A percentile compares a stretch with the other conserved stretches of the same genome.
phyloP scores from a whole-genome alignment of 1,140 invertebrate species.

The Sycophaga agraensis region DNA sequence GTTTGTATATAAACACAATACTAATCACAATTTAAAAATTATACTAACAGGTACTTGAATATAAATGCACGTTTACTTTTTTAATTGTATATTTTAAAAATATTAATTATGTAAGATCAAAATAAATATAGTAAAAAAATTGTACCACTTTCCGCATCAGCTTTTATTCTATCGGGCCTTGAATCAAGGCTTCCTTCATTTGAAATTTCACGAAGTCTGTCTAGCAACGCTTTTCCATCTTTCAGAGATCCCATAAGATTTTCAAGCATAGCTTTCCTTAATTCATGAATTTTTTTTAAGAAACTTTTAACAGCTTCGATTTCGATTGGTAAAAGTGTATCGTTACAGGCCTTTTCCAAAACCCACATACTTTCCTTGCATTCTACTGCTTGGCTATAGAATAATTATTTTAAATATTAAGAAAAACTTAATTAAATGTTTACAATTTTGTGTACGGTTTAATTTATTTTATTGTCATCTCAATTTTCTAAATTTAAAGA shows the following conservation, averaged over 20 bases:
- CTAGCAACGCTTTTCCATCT: conserved; percentile 75
- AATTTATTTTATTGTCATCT: neutral
- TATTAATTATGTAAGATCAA: too few species aligned
- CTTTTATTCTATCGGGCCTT: conserved; percentile 69
- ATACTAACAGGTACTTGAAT: too few species aligned
- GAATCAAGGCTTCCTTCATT: conserved; percentile 72
- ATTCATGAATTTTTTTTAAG: conserved; percentile 65
- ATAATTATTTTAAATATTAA: neutral
- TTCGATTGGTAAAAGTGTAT: conserved; percentile 67
- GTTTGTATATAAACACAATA: too few species aligned
- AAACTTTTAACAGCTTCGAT: conserved; percentile 68
- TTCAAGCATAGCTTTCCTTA: conserved; percentile 71
- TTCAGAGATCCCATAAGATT: conserved; percentile 75
- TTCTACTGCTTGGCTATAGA: conserved; percentile 65
- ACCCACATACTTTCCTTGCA: conserved; percentile 71
- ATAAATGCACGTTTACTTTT: too few species aligned
- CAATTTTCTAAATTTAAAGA: neutral
- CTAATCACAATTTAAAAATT: too few species aligned
- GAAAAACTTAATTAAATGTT: neutral
- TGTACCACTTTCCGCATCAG: conserved; percentile 64
- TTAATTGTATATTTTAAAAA: too few species aligned
- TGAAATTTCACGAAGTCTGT: conserved; percentile 67
- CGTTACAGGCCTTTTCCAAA: conserved; percentile 68
- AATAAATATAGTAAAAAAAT: too few species aligned
- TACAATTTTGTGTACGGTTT: neutral